Evolutionary conservation across 1,140 invertebrate genomes (phyloP).

Genomic region (Drosophila saltans): DNA sequence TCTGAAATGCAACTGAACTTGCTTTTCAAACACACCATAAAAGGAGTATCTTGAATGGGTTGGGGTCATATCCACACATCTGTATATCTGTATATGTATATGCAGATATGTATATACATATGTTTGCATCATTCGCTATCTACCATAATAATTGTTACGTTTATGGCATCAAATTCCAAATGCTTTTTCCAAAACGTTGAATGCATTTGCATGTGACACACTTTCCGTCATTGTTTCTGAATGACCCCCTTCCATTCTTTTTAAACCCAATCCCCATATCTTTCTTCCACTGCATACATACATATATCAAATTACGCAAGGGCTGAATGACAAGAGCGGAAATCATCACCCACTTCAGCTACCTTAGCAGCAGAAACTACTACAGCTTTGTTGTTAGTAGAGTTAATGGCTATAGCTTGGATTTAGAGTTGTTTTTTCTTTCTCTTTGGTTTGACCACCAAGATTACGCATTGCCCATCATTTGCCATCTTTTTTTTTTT

Average conservation of each 20-base stretch:
- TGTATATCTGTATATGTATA: not conserved
- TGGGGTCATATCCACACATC: not conserved
- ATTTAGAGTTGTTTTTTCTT: conserved; percentile 12
- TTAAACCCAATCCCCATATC: not conserved
- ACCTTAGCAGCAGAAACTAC: conserved; percentile 13
- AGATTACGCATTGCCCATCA: conserved; percentile 13
- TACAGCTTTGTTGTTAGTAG: not conserved
- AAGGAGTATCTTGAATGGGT: conserved; percentile 26
- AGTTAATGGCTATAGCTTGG: conserved; percentile 39
- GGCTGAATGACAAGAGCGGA: conserved; percentile 52
- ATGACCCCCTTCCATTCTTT: not conserved
- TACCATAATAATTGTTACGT: conserved; percentile 53
- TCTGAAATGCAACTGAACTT: conserved; percentile 67
- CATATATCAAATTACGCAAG: conserved; percentile 70
- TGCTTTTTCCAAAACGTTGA: conserved; percentile 45
- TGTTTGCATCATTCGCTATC: conserved; percentile 12
- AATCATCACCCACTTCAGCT: conserved; percentile 62
- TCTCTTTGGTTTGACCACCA: conserved; percentile 16
- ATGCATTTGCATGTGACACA: conserved; percentile 78
- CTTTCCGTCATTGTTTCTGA: conserved; percentile 58
- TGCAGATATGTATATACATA: not conserved
- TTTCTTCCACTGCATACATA: conserved; percentile 16
- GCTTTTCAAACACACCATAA: conserved; percentile 59
- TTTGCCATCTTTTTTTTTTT: not conserved
- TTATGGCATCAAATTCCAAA: conserved; percentile 75